These are phyloP conservation scores for Pseudochirops corinnae DNA, from an alignment of 2,797 vertebrate species.

Conservation along the genomic window DNA sequence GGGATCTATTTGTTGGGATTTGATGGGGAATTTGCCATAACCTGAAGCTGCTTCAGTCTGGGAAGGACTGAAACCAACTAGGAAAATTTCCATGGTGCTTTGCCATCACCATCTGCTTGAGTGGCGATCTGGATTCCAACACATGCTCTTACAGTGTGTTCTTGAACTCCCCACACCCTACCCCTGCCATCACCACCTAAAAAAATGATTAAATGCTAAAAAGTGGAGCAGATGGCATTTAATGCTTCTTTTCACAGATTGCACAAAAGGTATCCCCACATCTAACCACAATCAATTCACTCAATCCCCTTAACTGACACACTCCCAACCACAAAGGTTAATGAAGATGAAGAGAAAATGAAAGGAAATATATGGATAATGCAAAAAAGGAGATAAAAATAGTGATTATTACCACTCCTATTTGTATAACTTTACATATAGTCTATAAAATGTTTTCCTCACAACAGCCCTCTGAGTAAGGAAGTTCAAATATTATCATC, in stretches of 20 bases:
- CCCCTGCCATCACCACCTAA: not conserved
- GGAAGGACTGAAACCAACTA: conserved; percentile 37
- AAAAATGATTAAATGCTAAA: not conserved
- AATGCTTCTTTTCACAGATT: not conserved
- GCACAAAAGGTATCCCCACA: not conserved
- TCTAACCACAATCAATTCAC: not conserved
- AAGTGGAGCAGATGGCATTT: not conserved
- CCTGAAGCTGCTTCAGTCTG: conserved; percentile 49
- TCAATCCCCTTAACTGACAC: rapidly evolving
- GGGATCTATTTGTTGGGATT: conserved; percentile 38
- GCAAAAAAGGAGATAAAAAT: not conserved
- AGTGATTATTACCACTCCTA: not conserved
- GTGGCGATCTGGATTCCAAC: not conserved
- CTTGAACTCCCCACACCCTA: not conserved
- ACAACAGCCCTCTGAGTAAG: not conserved
- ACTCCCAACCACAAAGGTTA: not conserved
- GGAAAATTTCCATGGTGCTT: conserved; percentile 20
- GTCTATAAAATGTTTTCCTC: not conserved
- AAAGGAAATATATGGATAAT: not conserved
- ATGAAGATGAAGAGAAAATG: rapidly evolving
- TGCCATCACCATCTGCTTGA: not conserved
- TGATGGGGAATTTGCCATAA: conserved; percentile 43
- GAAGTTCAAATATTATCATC: not conserved
- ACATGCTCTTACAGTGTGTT: not conserved
- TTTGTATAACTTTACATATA: not conserved